Conservation (phyloP, 2,113 vertebrate genomes). For the Anoplopoma fimbria region DNA sequence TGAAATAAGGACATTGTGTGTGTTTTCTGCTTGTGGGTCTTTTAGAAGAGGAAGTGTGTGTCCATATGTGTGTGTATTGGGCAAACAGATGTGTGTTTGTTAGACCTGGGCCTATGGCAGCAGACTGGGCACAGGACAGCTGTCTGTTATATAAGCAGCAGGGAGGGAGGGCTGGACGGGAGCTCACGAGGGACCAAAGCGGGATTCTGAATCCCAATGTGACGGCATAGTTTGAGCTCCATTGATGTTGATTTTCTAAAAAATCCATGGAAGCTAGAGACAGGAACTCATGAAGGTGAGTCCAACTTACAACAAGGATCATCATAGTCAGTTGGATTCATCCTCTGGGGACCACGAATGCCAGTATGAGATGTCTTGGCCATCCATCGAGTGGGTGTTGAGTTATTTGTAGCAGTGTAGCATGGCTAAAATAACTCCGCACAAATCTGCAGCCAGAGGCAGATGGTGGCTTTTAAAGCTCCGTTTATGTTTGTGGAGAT, state of each 20-base stretch:
- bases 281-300: background rate
- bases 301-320: background rate
- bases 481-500: background rate
- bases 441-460: background rate
- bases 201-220: background rate
- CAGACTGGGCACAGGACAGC: conserved; percentile 55
- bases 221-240: background rate
- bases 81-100: conserved; percentile 64
- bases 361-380: too few relatives aligned
- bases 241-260: background rate
- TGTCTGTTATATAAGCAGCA: conserved; percentile 65
- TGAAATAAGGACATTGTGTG: background rate
- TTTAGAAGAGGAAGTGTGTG: background rate
- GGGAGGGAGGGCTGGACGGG: background rate
- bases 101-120: conserved; percentile 10
- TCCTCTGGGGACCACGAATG: background rate
- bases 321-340: background rate
- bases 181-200: background rate
- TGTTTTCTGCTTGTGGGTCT: background rate
- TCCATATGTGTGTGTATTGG: conserved; percentile 15
- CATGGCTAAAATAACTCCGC: background rate
- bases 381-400: background rate
- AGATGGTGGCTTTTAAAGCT: background rate
- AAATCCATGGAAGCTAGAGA: background rate
- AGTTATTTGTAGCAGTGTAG: background rate